Conservation (phyloP, 2,888 invertebrate species). For the Pocota personata region DNA sequence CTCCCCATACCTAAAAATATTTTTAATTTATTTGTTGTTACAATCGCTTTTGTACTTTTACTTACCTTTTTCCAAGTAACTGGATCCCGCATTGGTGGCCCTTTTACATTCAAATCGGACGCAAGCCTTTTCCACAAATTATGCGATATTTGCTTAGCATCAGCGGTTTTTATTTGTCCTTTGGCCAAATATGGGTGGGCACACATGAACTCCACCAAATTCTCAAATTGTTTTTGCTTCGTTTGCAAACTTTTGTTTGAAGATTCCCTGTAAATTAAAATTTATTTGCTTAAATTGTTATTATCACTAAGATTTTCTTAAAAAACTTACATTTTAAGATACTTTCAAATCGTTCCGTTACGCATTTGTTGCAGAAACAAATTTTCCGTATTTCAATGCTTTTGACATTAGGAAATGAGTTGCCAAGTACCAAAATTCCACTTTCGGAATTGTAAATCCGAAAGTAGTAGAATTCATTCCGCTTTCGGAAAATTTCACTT, state of each 20-base stretch:
- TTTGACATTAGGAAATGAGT: too few relatives aligned
- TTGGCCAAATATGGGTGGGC: slow-evolving; percentile 43
- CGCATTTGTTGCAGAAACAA: neutral
- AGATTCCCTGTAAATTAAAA: too few relatives aligned
- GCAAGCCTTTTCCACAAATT: slow-evolving; percentile 35
- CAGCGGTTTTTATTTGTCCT: slow-evolving; percentile 4
- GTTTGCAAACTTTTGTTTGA: too few relatives aligned
- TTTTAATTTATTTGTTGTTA: slow-evolving; percentile 9
- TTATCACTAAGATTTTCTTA: too few relatives aligned
- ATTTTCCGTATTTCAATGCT: too few relatives aligned
- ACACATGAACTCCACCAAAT: slow-evolving; percentile 24
- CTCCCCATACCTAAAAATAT: slow-evolving; percentile 36
- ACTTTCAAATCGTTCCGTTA: neutral
- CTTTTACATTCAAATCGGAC: neutral
- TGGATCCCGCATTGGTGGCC: too few relatives aligned
- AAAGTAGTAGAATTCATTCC: too few relatives aligned
- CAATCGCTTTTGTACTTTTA: neutral
- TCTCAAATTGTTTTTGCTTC: slow-evolving; percentile 39
- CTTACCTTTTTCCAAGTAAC: too few relatives aligned
- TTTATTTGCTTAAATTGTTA: too few relatives aligned
- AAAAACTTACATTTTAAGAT: neutral
- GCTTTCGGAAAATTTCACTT: too few relatives aligned
- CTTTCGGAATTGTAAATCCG: too few relatives aligned
- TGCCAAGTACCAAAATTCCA: too few relatives aligned
- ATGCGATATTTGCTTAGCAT: slow-evolving; percentile 26